Percentiles rank a stretch among this genome's conserved stretches.
These are phyloP conservation scores for Fulmarus glacialis DNA, from an alignment of 2,113 vertebrate genomes.

Conservation along the genomic window DNA sequence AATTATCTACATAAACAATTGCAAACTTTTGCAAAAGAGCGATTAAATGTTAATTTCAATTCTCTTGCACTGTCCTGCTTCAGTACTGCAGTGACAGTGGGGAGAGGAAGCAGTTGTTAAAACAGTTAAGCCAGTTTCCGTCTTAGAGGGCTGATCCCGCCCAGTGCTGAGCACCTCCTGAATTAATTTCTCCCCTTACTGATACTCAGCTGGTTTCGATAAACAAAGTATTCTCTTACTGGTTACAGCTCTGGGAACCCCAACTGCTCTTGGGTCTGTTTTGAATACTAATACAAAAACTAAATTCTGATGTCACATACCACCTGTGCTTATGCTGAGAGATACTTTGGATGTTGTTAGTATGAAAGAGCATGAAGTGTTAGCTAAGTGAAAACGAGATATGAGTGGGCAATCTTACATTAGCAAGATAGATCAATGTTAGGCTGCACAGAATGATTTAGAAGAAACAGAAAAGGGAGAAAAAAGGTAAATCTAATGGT, in stretches of 20 bases:
- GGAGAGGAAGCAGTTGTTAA: not conserved
- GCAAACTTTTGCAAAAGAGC: not conserved
- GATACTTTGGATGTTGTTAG: not conserved
- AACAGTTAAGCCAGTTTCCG: not conserved
- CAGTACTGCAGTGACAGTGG: not conserved
- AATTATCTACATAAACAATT: not conserved
- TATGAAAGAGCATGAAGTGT: not conserved
- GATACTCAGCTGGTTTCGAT: not conserved
- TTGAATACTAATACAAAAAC: not conserved
- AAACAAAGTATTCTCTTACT: not conserved
- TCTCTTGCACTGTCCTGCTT: not conserved
- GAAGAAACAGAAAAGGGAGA: not conserved
- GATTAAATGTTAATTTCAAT: not conserved
- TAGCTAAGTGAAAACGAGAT: not conserved
- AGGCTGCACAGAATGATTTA: not conserved
- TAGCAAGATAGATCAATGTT: not conserved
- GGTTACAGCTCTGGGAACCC: not conserved
- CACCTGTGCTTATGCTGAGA: not conserved
- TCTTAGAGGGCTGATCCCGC: not conserved
- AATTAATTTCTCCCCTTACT: not conserved
- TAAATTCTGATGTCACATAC: not conserved
- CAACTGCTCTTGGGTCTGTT: not conserved
- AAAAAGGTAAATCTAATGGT: not conserved
- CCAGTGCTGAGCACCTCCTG: not conserved
- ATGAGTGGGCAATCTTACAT: not conserved